Evolutionary conservation across 2,888 invertebrate species (phyloP), one percentile per base, ranked within the genome.

Genomic region (Plebejus argus): DNA sequence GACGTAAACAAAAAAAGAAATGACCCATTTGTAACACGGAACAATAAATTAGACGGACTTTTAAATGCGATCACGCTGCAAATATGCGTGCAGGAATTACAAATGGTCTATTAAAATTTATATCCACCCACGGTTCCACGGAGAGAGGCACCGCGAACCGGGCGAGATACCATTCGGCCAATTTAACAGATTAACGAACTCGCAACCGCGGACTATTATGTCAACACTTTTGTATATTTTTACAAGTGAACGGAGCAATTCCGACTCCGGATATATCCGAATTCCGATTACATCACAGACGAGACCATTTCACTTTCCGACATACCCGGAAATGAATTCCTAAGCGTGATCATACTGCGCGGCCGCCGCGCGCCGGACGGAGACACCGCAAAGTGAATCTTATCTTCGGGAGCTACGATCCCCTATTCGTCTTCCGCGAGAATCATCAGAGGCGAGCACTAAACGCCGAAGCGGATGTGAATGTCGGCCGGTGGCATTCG

Each of bases 261-360:
- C 88, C 87, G 90, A 91, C 90, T 92, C 92, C 94, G 93, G 93
- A 93, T 91, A 94, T 89, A 94, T 94, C 93, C 92, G 91, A 93
- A 94, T 93, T 94, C 93, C 94, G 91, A 94, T 94, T 94, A 92
- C 93, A 93, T 94, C 93, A 94, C 90, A 91, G 94, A 93, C 92
- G 91, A 92, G 91, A 89, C 93, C 93, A 93, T 93, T 94, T 94
- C 94, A 94, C 94, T 94, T 94, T 94, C 90, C 93, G 94, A 92
- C 91, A 91, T 90, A 93, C 94, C 94, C 94, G 94, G 94, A 94
- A 94, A 92, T 93, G 91, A 94, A 94, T 94, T 93, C 94, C 93
- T 93, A 91, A 93, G 94, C 91, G 88, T 88, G 89, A 90, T 91
- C 93, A 93, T 93, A 94, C 91, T 84, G 92, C 89, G 88, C 93